Evolutionary conservation across 2,888 invertebrate species (phyloP).

Genomic region (Synanthedon vespiformis): DNA sequence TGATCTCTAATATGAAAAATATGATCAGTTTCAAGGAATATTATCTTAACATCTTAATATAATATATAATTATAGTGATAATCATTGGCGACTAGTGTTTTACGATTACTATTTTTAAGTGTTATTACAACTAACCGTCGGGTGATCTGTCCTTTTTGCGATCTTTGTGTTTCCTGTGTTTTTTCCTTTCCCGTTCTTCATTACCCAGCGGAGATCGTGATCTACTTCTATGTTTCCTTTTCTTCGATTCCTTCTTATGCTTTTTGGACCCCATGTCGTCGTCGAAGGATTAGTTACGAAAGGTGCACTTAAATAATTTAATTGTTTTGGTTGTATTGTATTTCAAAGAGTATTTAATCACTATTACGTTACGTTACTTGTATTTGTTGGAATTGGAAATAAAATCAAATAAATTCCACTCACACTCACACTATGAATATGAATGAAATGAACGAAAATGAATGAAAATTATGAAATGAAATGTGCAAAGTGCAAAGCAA

Average conservation of each 20-base stretch:
- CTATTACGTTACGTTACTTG: no score
- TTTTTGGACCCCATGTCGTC: constrained; percentile 77
- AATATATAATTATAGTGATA: constrained; percentile 18
- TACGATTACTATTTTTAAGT: constrained; percentile 9
- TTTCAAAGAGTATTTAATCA: no score
- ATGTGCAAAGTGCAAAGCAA: no score
- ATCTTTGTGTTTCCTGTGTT: constrained; percentile 68
- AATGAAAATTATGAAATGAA: no score
- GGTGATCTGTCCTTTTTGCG: constrained; percentile 65
- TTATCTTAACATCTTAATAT: neutral
- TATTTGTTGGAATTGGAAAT: no score
- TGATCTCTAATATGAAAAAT: constrained; percentile 19
- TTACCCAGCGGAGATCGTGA: constrained; percentile 68
- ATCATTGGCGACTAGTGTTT: constrained; percentile 32
- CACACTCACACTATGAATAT: no score
- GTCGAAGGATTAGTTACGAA: neutral
- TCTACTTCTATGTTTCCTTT: constrained; percentile 74
- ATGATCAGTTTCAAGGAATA: no score
- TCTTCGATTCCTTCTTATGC: constrained; percentile 77
- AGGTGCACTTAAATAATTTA: no score
- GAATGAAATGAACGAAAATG: no score
- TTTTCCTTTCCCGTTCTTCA: constrained; percentile 68
- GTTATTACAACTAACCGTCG: constrained; percentile 62
- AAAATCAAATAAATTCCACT: no score
- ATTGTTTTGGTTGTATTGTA: no score